A percentile compares a stretch with the other conserved stretches of the same genome.
These are phyloP conservation scores for Bradypus variegatus DNA, from an alignment of 2,797 vertebrate species.

Conservation along the genomic window DNA sequence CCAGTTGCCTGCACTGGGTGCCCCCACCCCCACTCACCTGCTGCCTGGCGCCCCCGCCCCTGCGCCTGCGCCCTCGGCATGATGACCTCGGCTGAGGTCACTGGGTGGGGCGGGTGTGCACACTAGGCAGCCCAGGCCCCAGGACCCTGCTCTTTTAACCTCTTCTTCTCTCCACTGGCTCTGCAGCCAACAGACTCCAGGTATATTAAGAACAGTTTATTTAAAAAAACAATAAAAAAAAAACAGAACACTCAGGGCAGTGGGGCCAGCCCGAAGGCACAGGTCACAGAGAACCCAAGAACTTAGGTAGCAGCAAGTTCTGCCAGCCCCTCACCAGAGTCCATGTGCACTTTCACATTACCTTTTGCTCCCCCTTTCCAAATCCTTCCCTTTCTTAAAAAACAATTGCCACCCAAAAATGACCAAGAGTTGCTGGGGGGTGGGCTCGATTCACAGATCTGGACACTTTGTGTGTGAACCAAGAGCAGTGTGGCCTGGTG, in stretches of 20 bases:
- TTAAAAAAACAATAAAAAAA: not conserved
- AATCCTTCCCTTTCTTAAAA: not conserved
- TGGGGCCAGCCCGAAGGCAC: not conserved
- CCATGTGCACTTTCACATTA: constrained; percentile 44
- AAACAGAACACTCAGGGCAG: not conserved
- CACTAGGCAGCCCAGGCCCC: not conserved
- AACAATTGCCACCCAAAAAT: not conserved
- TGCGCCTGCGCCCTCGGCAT: not conserved
- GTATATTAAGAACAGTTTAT: constrained; percentile 40
- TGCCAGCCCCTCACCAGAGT: not conserved
- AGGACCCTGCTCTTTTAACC: not conserved
- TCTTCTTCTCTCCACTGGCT: not conserved
- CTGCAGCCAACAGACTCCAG: constrained; percentile 8
- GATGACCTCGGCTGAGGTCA: not conserved
- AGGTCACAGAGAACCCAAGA: not conserved
- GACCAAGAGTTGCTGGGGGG: not conserved
- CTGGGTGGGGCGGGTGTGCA: accelerated
- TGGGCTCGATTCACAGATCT: constrained; percentile 40
- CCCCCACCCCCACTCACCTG: not conserved
- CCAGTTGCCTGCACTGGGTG: not conserved
- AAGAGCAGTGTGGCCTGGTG: not conserved
- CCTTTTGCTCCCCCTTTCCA: not conserved
- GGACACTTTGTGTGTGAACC: not conserved
- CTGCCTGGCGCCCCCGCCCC: not conserved
- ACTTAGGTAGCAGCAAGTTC: not conserved